Evolutionary conservation across 2,113 vertebrate genomes (phyloP).

Genomic region (Drymodes brunneopygia): DNA sequence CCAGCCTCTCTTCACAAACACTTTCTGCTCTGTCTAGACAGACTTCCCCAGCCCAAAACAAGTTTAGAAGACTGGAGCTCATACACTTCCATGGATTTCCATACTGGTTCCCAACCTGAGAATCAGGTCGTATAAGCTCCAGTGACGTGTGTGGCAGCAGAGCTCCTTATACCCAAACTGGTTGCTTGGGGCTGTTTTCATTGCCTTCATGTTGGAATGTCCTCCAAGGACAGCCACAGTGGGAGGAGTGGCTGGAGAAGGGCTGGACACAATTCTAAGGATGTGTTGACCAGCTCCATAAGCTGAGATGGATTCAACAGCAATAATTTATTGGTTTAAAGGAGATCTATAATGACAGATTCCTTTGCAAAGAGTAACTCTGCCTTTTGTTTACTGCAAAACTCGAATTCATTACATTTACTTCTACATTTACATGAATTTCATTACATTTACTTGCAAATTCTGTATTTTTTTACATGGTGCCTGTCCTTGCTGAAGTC

Average conservation of each 20-base stretch:
- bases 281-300: neutral
- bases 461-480: conserved; percentile 50
- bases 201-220: rapidly evolving
- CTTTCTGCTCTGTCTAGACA: conserved; percentile 26
- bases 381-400: conserved; percentile 19
- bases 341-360: neutral
- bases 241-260: neutral
- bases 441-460: conserved; percentile 62
- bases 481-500: conserved; percentile 16
- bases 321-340: neutral
- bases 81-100: neutral
- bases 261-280: neutral
- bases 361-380: neutral
- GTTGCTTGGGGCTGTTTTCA: conserved; percentile 25
- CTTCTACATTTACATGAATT: conserved; percentile 49
- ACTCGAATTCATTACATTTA: neutral
- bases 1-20: neutral
- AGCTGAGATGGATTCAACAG: neutral
- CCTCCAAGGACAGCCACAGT: neutral
- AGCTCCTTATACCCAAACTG: neutral
- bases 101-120: conserved; percentile 58
- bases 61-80: neutral
- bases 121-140: neutral
- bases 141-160: neutral
- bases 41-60: neutral